Percentiles rank a stretch among this genome's conserved stretches.
These are phyloP conservation scores for Apaloderma vittatum DNA, from an alignment of 2,113 vertebrate species.

Conservation along the genomic window DNA sequence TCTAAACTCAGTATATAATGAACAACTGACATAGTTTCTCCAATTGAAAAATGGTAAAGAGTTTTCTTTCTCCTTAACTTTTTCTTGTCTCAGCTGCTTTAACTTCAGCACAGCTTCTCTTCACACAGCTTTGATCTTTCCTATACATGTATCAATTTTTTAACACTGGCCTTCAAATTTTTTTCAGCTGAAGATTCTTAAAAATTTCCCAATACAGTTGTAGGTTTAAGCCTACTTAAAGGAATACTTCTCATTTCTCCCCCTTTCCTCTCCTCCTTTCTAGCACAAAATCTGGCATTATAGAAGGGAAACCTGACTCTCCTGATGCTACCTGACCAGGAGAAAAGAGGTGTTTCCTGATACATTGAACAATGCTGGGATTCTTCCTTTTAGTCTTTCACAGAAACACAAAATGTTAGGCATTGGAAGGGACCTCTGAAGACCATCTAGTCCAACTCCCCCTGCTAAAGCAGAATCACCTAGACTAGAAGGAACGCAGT, in stretches of 20 bases:
- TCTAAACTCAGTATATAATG: not conserved
- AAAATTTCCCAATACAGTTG: not conserved
- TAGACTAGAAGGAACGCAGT: no score
- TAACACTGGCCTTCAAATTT: not conserved
- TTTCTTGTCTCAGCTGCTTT: not conserved
- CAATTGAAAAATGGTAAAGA: not conserved
- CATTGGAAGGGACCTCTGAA: no score
- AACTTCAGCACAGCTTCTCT: not conserved
- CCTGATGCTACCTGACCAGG: not conserved
- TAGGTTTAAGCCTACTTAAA: not conserved
- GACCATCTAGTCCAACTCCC: no score
- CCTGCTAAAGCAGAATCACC: no score
- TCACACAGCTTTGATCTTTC: not conserved
- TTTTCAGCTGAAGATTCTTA: not conserved
- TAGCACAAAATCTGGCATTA: not conserved
- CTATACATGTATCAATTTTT: not conserved
- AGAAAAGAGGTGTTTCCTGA: not conserved
- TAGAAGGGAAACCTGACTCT: not conserved
- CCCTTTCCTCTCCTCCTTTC: not conserved
- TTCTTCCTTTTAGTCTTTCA: not conserved
- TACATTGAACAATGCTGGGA: not conserved
- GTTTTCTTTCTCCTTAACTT: not conserved
- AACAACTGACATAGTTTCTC: not conserved
- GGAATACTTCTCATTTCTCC: not conserved
- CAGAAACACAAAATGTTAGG: no score